A percentile compares a stretch with the other conserved stretches of the same genome.
Evolutionary conservation across 2,888 invertebrate species (phyloP).

Genomic region (Temnothorax unifasciatus): DNA sequence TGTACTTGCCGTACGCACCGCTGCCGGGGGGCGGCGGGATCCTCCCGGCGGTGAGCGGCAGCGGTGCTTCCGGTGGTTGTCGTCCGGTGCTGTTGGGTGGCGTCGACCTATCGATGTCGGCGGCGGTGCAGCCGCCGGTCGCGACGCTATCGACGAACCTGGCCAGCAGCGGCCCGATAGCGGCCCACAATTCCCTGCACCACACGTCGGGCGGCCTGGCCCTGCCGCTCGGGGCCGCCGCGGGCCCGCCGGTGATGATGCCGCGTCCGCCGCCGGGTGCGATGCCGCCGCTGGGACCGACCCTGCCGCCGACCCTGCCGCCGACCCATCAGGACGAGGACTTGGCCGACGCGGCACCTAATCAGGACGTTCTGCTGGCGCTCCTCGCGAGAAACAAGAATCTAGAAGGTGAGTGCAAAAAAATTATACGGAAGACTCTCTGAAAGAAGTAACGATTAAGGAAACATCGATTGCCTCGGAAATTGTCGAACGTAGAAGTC

Average conservation of each 20-base stretch:
- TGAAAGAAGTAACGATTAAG: not conserved
- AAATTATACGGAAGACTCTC: not conserved
- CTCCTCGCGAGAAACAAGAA: conserved; percentile 95
- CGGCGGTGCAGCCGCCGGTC: conserved; percentile 83
- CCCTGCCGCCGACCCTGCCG: conserved; percentile 85
- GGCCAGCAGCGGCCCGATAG: conserved; percentile 77
- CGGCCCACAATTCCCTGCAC: conserved; percentile 74
- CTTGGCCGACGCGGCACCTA: conserved; percentile 88
- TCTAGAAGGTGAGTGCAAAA: conserved; percentile 92
- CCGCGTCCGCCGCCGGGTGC: conserved; percentile 78
- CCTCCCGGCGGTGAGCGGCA: conserved; percentile 85
- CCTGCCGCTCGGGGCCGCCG: conserved; percentile 72
- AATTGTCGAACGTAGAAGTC: not conserved
- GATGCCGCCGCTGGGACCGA: conserved; percentile 82
- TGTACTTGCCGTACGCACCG: conserved; percentile 86
- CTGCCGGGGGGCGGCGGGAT: conserved; percentile 86
- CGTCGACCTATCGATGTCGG: conserved; percentile 86
- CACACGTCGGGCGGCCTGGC: conserved; percentile 73
- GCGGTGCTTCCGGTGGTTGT: conserved; percentile 79
- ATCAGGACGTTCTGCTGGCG: conserved; percentile 94
- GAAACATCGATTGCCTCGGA: not conserved
- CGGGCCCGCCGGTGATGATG: conserved; percentile 78
- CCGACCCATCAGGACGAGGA: conserved; percentile 76
- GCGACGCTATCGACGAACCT: conserved; percentile 71
- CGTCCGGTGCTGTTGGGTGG: conserved; percentile 84